Base-by-base conservation (phyloP, 2,797 vertebrate species). In the Hippoglossus hippoglossus region DNA sequence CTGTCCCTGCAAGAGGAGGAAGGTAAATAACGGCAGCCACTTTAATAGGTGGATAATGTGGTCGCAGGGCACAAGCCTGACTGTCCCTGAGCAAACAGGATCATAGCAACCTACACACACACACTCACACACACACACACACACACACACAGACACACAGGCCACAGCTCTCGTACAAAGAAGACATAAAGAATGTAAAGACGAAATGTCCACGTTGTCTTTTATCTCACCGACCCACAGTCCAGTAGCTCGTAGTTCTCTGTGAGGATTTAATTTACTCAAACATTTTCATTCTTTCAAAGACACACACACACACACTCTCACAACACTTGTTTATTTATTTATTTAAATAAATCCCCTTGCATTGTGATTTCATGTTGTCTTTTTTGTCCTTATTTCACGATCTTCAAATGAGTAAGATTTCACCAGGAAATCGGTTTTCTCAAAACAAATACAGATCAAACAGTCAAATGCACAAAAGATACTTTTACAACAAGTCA, bases 1-100 rank as follows among this genome's bases (percentile, higher is more conserved):
- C 78, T 71, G 86, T 91, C 91, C 85, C 81, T 92, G 83, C 61
- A 73, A 89, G 87, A 95, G 91, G 81, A 91, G 88, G 84, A 93
- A 92, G 93, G 94, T 93, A 95, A 95, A 95, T 93, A 95, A 83
- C 88, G 87, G 81, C 82, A 50, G 84, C 31, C 84, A 83, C 88
- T 93, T 94, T 94, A 93, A 93, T 94, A 91, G 93, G 90, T 93
- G 92, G 90, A 92, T 94, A 93, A 95, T 94, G 93, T 93, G 92
- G 87, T 94, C 67, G 69, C 73, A 85, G 82, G 89, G 83, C 89
- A 90, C 87, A 79, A 77, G 82, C 80, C 89, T 57, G 84, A 87
- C 91, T 91, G 89, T 88, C 82, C 80, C 87, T 94, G 86, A 92
- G 82, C 86, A 94, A 95, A 95, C 90, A 94, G 56, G 69, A 57